Percentiles rank a stretch among this genome's conserved stretches.
These are phyloP conservation scores for Cotesia chilonis DNA, from an alignment of 1,140 invertebrate genomes.

Conservation along the genomic window DNA sequence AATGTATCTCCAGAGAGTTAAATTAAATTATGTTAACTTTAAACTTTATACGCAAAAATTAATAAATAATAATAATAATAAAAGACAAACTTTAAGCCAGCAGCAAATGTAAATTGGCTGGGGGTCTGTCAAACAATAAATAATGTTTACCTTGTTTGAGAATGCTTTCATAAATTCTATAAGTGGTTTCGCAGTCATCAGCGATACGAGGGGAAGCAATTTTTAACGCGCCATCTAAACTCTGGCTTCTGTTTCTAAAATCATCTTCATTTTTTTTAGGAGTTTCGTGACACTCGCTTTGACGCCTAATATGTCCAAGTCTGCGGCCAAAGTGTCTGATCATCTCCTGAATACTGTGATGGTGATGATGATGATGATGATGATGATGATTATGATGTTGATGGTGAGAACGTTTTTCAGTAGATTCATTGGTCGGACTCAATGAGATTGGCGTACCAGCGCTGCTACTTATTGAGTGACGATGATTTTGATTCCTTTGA, in stretches of 20 bases:
- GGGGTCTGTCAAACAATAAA: too few species aligned
- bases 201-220: conserved; percentile 58
- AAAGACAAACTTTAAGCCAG: too few species aligned
- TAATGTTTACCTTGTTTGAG: conserved; percentile 77
- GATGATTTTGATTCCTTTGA: conserved; percentile 41
- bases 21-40: too few species aligned
- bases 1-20: too few species aligned
- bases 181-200: conserved; percentile 80
- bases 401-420: conserved; percentile 50
- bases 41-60: too few species aligned
- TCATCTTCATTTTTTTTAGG: conserved; percentile 68
- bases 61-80: too few species aligned
- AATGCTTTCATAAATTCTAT: conserved; percentile 82
- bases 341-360: conserved; percentile 73
- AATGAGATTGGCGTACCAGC: conserved; percentile 47
- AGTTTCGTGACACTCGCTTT: conserved; percentile 63
- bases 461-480: conserved; percentile 35
- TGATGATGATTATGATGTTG: neutral
- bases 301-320: conserved; percentile 65
- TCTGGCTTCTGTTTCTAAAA: conserved; percentile 79
- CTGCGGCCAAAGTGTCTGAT: conserved; percentile 74
- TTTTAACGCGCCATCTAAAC: conserved; percentile 73
- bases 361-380: conserved; percentile 52
- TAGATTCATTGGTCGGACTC: conserved; percentile 50
- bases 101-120: too few species aligned